Base-by-base conservation (phyloP, 2,113 vertebrate genomes). In the Daubentonia madagascariensis region DNA sequence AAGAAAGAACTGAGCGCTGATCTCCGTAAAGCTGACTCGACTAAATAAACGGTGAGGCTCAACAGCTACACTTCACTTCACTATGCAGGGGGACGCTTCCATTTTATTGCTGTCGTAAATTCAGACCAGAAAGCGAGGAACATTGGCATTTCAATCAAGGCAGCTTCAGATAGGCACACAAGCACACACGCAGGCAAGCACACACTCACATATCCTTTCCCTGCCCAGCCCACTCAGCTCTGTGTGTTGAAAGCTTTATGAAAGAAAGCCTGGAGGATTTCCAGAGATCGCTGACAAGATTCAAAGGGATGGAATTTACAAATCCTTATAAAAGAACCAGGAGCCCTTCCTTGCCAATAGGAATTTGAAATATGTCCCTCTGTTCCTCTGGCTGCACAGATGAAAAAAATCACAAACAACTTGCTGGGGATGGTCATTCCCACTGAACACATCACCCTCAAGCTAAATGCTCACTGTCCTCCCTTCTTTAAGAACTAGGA, bases 121-220 rank as follows among this genome's bases (percentile, higher is more conserved):
- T 97, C 97, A 94, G 91, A 97, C 93, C 63, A 79, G 84, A 89
- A 91, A 83, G 68, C 68, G 87, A 97, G 89, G 70, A 92, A 98
- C 98, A 98, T 97, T 98, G 98, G 97, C 97, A 16, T 98, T 98
- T 98, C 97, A 98, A 98, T 98, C 98, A 97, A 72, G 88, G 94
- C 32, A 93, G 89, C 80, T 97, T 96, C 93, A 83, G 57, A 85
- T 5, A 80, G 57, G 35, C 63, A 63, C 63, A 81, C 23, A 32
- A 6, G 48, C 20, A 65, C 59, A 30, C 50, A 16, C 2, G 8
- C 61, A 45, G 43, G 22, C 14, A 4, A 18, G 37, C 78, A 54
- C 61, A 67, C 40, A 8, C 79, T 65, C 50, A 84, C 68, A 22
- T 5, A 45, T 5, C 40, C 40, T 3, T 87, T 83, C 76, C 86